phyloP scores from a whole-genome alignment of 2,888 invertebrate genomes.

The Rhabditoides inermis region DNA sequence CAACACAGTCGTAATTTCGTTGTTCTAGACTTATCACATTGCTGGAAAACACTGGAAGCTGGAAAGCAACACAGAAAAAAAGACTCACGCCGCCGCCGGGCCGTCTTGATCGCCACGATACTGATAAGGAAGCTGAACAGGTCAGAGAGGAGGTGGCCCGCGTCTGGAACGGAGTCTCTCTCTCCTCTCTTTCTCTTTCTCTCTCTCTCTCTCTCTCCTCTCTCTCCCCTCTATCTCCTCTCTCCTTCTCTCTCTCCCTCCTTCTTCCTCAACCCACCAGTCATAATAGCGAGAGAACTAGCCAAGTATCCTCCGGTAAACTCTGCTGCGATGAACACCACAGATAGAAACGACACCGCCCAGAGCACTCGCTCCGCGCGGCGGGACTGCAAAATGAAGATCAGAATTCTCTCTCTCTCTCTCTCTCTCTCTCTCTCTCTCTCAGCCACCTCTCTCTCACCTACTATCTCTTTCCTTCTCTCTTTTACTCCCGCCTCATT shows the following conservation, averaged over 20 bases:
- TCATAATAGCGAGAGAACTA: constrained; percentile 73
- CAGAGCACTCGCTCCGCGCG: constrained; percentile 36
- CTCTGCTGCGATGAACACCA: constrained; percentile 34
- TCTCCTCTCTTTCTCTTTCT: neutral
- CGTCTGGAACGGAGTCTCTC: constrained; percentile 53
- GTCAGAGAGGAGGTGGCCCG: constrained; percentile 90
- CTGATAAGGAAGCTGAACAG: constrained; percentile 97
- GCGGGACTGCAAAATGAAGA: constrained; percentile 22
- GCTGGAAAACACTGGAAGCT: too few relatives aligned
- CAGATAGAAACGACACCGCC: constrained; percentile 33
- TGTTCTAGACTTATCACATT: too few relatives aligned
- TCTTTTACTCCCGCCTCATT: too few relatives aligned
- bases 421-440: neutral
- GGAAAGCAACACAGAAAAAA: too few relatives aligned
- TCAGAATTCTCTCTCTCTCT: neutral
- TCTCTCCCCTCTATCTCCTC: too few relatives aligned
- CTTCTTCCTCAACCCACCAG: constrained; percentile 58
- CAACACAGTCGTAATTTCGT: too few relatives aligned
- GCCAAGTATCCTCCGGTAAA: constrained; percentile 56
- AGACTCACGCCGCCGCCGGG: constrained; percentile 63
- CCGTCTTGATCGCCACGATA: constrained; percentile 78
- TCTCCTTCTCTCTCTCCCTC: neutral
- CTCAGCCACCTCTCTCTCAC: neutral
- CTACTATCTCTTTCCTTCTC: neutral
- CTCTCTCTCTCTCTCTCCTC: neutral